phyloP scores from a whole-genome alignment of 1,140 invertebrate genomes.

The Alviniconcha marisindica region DNA sequence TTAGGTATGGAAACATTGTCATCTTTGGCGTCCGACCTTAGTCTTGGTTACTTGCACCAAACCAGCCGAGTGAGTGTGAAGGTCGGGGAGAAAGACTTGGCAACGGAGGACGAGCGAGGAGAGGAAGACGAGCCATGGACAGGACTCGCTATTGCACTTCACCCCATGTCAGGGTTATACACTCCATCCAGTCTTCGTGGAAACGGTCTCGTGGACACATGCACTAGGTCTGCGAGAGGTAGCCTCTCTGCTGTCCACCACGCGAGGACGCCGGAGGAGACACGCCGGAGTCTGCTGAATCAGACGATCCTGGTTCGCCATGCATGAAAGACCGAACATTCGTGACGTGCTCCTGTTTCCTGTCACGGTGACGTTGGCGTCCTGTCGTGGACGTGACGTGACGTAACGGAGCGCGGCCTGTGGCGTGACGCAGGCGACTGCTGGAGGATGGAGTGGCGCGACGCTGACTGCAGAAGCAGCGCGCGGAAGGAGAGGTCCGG shows the following conservation, averaged over 20 bases:
- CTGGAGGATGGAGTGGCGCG: neutral
- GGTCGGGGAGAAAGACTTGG: neutral
- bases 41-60: neutral
- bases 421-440: neutral
- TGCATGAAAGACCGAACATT: no score
- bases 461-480: neutral
- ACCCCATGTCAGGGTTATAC: neutral
- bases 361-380: no score
- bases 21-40: neutral
- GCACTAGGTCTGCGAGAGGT: no score
- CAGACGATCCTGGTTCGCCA: neutral
- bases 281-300: neutral
- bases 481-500: neutral
- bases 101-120: neutral
- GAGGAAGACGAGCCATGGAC: no score
- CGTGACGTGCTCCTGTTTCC: no score
- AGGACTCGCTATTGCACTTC: slow-evolving; percentile 13
- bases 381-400: neutral
- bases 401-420: neutral
- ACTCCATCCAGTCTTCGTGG: neutral
- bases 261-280: no score
- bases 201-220: neutral
- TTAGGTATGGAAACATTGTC: neutral
- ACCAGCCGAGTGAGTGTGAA: neutral
- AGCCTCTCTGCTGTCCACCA: neutral